Conservation (phyloP, 2,113 vertebrate species). For the Hypocryptadius cinnamomeus region DNA sequence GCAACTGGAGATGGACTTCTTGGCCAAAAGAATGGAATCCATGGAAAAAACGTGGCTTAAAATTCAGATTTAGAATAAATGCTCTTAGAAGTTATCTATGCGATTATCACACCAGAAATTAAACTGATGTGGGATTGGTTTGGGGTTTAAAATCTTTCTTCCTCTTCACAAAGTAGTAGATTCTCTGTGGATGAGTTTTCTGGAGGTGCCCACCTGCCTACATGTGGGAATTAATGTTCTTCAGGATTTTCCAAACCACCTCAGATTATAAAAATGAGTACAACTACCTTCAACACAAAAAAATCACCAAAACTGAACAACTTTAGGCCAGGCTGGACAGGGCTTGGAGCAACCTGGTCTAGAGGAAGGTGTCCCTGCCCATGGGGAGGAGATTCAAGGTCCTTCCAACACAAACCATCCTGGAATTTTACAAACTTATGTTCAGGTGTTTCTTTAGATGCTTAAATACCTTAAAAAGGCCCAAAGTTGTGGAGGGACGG, state of each 20-base stretch:
- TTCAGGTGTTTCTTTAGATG: background rate
- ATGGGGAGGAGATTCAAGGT: background rate
- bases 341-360: background rate
- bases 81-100: fast-evolving
- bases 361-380: background rate
- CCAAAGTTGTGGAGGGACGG: no score
- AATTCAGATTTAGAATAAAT: background rate
- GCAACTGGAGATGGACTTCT: background rate
- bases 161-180: background rate
- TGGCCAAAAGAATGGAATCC: background rate
- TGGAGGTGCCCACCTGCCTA: background rate
- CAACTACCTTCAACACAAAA: background rate
- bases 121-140: background rate
- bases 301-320: background rate
- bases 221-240: background rate
- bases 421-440: background rate
- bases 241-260: background rate
- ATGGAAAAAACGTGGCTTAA: background rate
- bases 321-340: fast-evolving
- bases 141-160: background rate
- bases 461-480: background rate
- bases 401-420: background rate
- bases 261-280: background rate
- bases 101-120: background rate
- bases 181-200: background rate